Conservation (phyloP, 2,113 vertebrate species). For the Dicaeum eximium region DNA sequence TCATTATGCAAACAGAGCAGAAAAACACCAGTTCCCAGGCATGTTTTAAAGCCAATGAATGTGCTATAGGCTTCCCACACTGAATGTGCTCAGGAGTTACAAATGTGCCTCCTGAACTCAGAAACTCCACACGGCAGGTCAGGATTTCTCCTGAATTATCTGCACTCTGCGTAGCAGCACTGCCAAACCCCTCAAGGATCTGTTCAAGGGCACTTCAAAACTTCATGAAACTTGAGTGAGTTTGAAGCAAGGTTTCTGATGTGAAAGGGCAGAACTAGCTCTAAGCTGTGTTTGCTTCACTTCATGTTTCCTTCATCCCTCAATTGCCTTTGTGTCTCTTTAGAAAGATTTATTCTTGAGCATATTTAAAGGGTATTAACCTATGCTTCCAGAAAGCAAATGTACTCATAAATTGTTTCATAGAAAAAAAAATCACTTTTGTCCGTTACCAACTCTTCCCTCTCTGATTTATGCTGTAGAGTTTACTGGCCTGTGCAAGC, state of each 20-base stretch:
- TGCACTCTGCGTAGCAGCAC: not conserved
- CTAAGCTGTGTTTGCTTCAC: not conserved
- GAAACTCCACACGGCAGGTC: fast-evolving
- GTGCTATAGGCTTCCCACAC: not conserved
- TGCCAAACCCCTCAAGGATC: not conserved
- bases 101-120: not conserved
- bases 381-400: not conserved
- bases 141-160: not conserved
- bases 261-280: not conserved
- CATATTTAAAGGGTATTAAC: not conserved
- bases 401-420: not conserved
- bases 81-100: not conserved
- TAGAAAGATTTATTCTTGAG: not conserved
- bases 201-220: not conserved
- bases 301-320: not conserved
- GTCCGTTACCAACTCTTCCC: not conserved
- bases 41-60: not conserved
- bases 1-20: not conserved
- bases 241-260: not conserved
- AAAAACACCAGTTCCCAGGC: not conserved
- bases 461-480: not conserved
- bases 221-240: not conserved
- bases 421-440: not conserved
- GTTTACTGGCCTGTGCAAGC: not conserved
- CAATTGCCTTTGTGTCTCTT: not conserved